These are phyloP conservation scores for Turritopsis rubra DNA, from an alignment of 30 jellyfish, hydroid and myxozoan species.

Conservation along the genomic window DNA sequence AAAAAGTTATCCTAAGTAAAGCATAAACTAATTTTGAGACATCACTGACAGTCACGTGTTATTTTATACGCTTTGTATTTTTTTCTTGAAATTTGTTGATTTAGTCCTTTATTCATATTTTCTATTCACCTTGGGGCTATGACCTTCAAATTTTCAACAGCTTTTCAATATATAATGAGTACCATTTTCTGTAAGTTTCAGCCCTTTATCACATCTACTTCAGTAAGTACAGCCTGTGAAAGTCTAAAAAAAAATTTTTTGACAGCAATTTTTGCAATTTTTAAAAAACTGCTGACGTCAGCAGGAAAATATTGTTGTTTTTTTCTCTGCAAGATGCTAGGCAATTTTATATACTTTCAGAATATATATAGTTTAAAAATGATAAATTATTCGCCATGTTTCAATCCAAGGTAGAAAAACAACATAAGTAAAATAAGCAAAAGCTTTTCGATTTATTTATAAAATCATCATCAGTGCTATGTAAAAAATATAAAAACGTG, in stretches of 20 bases:
- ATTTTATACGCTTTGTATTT: not conserved
- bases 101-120: not conserved
- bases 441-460: too few relatives aligned
- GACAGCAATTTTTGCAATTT: not conserved
- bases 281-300: not conserved
- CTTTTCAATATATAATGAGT: not conserved
- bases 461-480: too few relatives aligned
- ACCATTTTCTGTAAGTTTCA: not conserved
- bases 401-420: too few relatives aligned
- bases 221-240: not conserved
- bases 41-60: not conserved
- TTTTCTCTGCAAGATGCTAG: not conserved
- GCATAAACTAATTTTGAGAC: not conserved
- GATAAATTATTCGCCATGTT: too few relatives aligned
- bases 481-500: too few relatives aligned
- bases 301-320: not conserved
- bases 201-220: constrained; percentile 2
- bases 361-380: not conserved
- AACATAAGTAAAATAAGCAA: too few relatives aligned
- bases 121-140: not conserved
- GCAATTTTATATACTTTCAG: not conserved
- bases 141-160: constrained; percentile 2
- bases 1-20: not conserved
- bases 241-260: constrained; percentile 2
- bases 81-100: not conserved